phyloP scores from a whole-genome alignment of 2,888 invertebrate genomes.

The Sceliomorpha sp. region DNA sequence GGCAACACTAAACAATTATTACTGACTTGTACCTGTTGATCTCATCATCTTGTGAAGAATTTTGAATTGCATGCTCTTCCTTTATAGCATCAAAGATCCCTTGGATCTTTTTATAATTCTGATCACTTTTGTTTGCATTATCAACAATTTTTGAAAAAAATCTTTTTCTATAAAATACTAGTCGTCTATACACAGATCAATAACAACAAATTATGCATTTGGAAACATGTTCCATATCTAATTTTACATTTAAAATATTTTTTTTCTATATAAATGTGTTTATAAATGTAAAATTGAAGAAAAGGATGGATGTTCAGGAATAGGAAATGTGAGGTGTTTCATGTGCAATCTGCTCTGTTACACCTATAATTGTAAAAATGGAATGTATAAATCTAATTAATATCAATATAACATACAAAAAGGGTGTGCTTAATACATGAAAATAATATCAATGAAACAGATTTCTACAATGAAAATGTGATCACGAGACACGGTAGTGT shows the following conservation, averaged over 20 bases:
- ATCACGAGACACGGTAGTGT: too few relatives aligned
- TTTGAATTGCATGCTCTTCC: constrained; percentile 12
- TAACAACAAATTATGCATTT: neutral
- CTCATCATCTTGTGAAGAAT: constrained; percentile 12
- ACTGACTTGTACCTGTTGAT: constrained; percentile 8
- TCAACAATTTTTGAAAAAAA: constrained; percentile 29
- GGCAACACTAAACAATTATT: constrained; percentile 6
- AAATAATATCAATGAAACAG: neutral
- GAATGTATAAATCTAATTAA: neutral
- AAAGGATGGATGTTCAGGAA: neutral
- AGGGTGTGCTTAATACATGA: neutral
- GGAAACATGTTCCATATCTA: too few relatives aligned
- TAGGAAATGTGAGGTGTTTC: too few relatives aligned
- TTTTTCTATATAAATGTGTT: neutral
- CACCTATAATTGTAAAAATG: too few relatives aligned
- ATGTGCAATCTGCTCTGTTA: too few relatives aligned
- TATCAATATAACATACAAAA: neutral
- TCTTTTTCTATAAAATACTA: constrained; percentile 33
- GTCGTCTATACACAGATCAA: constrained; percentile 21
- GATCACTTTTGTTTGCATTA: constrained; percentile 22
- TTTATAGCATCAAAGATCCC: constrained; percentile 8
- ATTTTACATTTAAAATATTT: too few relatives aligned
- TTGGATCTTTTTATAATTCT: constrained; percentile 3
- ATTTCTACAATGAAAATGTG: too few relatives aligned
- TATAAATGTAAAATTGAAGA: neutral